These are phyloP conservation scores for Struthidea cinerea DNA, from an alignment of 2,113 vertebrate genomes.

Conservation along the genomic window DNA sequence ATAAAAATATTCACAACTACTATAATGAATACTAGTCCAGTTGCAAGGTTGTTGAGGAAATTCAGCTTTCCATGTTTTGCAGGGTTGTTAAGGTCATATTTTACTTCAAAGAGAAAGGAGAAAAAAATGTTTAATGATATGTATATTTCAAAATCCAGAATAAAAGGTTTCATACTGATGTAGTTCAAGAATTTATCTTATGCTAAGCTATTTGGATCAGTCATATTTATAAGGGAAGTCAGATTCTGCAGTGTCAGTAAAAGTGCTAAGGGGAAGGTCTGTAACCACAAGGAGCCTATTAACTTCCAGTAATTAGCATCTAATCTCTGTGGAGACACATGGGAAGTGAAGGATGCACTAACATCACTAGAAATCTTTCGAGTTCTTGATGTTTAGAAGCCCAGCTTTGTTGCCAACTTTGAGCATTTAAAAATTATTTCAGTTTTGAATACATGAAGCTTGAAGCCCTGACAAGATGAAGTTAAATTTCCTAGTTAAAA, in stretches of 20 bases:
- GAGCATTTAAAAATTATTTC: not conserved
- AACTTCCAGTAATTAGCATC: not conserved
- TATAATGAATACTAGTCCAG: conserved; percentile 90
- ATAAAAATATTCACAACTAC: conserved; percentile 96
- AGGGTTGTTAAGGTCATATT: conserved; percentile 91
- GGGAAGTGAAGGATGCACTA: not conserved
- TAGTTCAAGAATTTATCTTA: not conserved
- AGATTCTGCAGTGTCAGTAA: conserved; percentile 1
- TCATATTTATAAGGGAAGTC: not conserved
- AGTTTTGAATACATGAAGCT: not conserved
- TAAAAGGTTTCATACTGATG: not conserved
- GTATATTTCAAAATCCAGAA: not conserved
- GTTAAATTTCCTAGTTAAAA: not conserved
- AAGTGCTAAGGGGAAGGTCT: not conserved
- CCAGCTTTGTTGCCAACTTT: not conserved
- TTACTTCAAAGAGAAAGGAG: conserved; percentile 78
- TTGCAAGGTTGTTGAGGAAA: conserved; percentile 88
- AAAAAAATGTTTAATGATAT: not conserved
- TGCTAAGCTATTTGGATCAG: not conserved
- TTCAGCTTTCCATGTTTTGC: conserved; percentile 85
- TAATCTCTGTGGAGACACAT: conserved; percentile 8
- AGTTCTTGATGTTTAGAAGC: not conserved
- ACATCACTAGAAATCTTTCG: not conserved
- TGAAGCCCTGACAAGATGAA: not conserved
- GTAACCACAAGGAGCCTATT: not conserved